phyloP scores from a whole-genome alignment of 2,888 invertebrate genomes.

The Syrista parreyssii region DNA sequence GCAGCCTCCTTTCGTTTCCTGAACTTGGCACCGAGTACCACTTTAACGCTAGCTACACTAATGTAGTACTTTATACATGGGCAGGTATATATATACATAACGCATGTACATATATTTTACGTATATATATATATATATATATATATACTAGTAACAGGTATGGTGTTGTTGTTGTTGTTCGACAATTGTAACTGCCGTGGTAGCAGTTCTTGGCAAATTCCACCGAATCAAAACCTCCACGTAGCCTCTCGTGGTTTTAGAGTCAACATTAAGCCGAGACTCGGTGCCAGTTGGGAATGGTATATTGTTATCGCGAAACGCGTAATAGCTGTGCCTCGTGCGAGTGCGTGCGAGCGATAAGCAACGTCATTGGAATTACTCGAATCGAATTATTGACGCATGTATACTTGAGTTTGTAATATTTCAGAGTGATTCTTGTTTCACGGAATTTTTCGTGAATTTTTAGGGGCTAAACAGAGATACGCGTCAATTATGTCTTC shows the following conservation, averaged over 20 bases:
- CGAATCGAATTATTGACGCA: neutral
- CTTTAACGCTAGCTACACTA: neutral
- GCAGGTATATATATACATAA: too few relatives aligned
- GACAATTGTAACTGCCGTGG: neutral
- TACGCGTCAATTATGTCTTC: neutral
- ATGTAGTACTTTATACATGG: neutral
- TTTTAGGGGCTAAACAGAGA: neutral
- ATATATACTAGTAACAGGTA: too few relatives aligned
- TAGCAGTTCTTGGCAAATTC: neutral
- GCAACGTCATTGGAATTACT: neutral
- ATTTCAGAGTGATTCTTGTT: neutral
- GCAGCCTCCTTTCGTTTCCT: neutral
- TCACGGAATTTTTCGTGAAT: neutral
- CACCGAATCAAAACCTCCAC: constrained; percentile 19
- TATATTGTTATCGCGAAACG: constrained; percentile 22
- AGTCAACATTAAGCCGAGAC: constrained; percentile 21
- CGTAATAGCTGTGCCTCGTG: constrained; percentile 14
- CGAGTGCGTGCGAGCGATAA: neutral
- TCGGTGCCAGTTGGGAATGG: constrained; percentile 27
- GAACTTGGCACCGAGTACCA: neutral
- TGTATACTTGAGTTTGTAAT: neutral
- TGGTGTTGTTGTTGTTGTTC: neutral
- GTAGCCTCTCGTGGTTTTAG: neutral
- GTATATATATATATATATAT: too few relatives aligned
- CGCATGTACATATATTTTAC: too few relatives aligned